Conservation (phyloP, 2,113 vertebrate species). For the Forbesichthys agassizii region DNA sequence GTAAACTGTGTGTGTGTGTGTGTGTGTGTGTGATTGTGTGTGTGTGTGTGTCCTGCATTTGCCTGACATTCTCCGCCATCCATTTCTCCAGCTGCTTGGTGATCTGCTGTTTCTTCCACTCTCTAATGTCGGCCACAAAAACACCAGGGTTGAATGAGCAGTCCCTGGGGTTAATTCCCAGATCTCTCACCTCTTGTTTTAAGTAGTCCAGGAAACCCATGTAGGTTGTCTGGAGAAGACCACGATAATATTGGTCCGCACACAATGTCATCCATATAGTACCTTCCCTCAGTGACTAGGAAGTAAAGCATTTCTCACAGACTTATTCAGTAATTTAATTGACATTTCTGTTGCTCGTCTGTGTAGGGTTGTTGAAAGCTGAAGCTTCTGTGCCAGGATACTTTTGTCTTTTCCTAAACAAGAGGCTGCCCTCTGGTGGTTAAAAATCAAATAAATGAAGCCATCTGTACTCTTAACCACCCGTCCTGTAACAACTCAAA, state of each 20-base stretch:
- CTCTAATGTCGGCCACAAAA: slow-evolving; percentile 88
- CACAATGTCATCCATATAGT: too few species aligned
- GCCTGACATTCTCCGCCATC: slow-evolving; percentile 93
- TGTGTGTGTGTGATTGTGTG: background rate
- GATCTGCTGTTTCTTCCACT: slow-evolving; percentile 92
- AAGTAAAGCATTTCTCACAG: too few species aligned
- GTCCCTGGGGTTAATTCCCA: slow-evolving; percentile 91
- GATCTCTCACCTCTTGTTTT: slow-evolving; percentile 84
- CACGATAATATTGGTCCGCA: slow-evolving; percentile 1
- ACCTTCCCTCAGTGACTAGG: too few species aligned
- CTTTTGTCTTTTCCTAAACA: too few species aligned
- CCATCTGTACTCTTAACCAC: too few species aligned
- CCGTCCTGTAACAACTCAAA: background rate
- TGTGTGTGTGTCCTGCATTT: slow-evolving; percentile 18
- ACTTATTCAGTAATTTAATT: too few species aligned
- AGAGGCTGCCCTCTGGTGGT: too few species aligned
- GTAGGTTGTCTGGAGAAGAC: slow-evolving; percentile 84
- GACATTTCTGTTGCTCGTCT: too few species aligned
- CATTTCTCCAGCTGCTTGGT: slow-evolving; percentile 94
- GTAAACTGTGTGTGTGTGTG: too few species aligned
- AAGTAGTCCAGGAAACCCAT: slow-evolving; percentile 98
- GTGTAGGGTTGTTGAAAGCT: too few species aligned
- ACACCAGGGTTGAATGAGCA: slow-evolving; percentile 97
- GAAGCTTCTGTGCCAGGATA: too few species aligned
- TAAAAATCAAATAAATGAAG: too few species aligned